Conservation (phyloP, 2,797 vertebrate species). For the Anabas testudineus region DNA sequence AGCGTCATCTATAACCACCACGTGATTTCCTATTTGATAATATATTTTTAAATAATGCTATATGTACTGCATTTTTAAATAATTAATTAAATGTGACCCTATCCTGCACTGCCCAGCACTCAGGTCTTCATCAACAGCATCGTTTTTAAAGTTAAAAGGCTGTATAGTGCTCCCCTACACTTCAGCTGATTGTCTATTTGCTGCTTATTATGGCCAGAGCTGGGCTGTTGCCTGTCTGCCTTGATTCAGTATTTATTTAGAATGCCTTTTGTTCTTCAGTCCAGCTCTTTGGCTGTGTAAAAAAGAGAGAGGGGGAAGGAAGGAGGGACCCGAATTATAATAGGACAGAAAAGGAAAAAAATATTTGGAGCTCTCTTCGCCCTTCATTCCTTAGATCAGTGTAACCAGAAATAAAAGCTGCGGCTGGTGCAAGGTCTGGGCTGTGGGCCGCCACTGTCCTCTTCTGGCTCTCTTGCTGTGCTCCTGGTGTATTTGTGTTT, state of each 20-base stretch:
- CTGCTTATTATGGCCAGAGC: conserved; percentile 43
- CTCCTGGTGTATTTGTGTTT: conserved; percentile 55
- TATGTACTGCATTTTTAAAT: conserved; percentile 27
- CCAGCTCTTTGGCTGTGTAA: conserved; percentile 44
- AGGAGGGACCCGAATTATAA: conserved; percentile 16
- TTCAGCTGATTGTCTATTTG: conserved; percentile 52
- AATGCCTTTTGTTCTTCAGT: conserved; percentile 50
- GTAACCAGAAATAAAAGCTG: conserved; percentile 77
- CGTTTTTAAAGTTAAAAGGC: conserved; percentile 26
- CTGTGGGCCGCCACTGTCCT: conserved; percentile 63
- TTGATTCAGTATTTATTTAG: conserved; percentile 65
- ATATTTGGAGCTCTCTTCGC: conserved; percentile 70
- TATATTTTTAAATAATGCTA: conserved; percentile 13
- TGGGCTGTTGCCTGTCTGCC: conserved; percentile 37
- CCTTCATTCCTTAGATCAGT: conserved; percentile 77
- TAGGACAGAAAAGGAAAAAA: conserved; percentile 66
- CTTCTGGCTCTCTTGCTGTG: conserved; percentile 45
- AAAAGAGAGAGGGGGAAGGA: conserved; percentile 36
- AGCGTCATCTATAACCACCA: conserved; percentile 16
- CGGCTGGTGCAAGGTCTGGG: conserved; percentile 55
- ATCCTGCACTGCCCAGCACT: neutral
- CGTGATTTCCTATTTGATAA: neutral
- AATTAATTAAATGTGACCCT: conserved; percentile 15
- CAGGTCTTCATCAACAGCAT: conserved; percentile 14
- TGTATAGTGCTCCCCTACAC: conserved; percentile 14